Conservation (phyloP, 2,888 invertebrate genomes). For the Megalurothrips usitatus region DNA sequence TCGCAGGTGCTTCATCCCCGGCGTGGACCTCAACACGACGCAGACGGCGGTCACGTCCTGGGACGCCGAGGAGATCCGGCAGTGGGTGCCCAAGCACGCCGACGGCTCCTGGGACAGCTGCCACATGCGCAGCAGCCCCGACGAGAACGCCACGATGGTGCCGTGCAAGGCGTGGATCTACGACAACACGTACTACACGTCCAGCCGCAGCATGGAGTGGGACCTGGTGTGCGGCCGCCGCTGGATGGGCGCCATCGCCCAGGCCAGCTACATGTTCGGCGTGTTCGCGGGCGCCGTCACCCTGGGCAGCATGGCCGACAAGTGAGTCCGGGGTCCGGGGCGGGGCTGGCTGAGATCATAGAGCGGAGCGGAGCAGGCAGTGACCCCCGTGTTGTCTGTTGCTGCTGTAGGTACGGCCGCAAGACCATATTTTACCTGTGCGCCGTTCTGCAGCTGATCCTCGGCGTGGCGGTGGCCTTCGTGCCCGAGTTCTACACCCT, state of each 20-base stretch:
- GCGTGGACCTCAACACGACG: conserved; percentile 51
- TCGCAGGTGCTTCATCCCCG: conserved; percentile 57
- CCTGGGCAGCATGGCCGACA: conserved; percentile 74
- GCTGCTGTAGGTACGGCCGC: conserved; percentile 56
- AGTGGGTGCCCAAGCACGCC: conserved; percentile 55
- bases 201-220: conserved; percentile 74
- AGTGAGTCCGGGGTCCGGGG: conserved; percentile 43
- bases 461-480: conserved; percentile 70
- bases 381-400: not conserved
- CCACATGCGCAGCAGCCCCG: conserved; percentile 47
- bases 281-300: conserved; percentile 74
- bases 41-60: conserved; percentile 50
- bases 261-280: conserved; percentile 76
- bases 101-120: conserved; percentile 62
- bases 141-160: conserved; percentile 43
- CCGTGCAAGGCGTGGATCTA: conserved; percentile 58
- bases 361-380: not conserved
- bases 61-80: conserved; percentile 53
- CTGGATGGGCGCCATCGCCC: conserved; percentile 78
- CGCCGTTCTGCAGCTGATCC: conserved; percentile 63
- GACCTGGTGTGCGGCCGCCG: conserved; percentile 70
- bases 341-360: conserved; percentile 27
- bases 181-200: conserved; percentile 65
- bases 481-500: conserved; percentile 72
- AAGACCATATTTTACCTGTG: conserved; percentile 76